Evolutionary conservation across 2,888 invertebrate genomes (phyloP).

Genomic region (Nudaria mundana): DNA sequence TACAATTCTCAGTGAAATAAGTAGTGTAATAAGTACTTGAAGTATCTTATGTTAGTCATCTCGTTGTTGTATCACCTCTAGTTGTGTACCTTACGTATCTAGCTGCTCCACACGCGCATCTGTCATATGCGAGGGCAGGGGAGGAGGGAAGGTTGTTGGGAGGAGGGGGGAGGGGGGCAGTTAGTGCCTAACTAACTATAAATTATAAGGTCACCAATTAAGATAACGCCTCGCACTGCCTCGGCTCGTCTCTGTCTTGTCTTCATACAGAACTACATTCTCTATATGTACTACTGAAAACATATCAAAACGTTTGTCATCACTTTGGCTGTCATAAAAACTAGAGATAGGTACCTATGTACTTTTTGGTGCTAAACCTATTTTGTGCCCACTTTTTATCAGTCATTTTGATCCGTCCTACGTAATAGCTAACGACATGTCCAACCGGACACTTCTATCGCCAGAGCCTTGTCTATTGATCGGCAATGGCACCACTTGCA

Average conservation of each 20-base stretch:
- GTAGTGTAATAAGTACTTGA: no score
- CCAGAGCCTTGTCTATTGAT: not conserved
- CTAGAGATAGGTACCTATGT: no score
- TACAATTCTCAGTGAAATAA: no score
- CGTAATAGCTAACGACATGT: no score
- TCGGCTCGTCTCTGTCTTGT: not conserved
- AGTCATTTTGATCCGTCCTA: no score
- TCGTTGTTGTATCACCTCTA: conserved; percentile 29
- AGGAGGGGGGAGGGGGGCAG: conserved; percentile 6
- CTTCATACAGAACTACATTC: not conserved
- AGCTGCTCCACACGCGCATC: conserved; percentile 16
- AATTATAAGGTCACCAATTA: conserved; percentile 57
- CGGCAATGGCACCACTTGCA: not conserved
- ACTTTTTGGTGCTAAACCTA: no score
- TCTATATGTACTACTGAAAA: not conserved
- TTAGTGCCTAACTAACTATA: conserved; percentile 47
- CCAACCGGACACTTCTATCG: no score
- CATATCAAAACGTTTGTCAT: not conserved
- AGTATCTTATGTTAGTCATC: no score
- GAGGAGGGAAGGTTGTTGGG: no score
- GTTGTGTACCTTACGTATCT: conserved; percentile 2
- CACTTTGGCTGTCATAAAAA: no score
- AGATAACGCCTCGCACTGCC: conserved; percentile 40
- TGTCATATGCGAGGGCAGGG: conserved; percentile 16
- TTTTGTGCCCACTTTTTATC: no score